Evolutionary conservation across 2,888 invertebrate genomes (phyloP).

Genomic region (Drosophila planitibia): DNA sequence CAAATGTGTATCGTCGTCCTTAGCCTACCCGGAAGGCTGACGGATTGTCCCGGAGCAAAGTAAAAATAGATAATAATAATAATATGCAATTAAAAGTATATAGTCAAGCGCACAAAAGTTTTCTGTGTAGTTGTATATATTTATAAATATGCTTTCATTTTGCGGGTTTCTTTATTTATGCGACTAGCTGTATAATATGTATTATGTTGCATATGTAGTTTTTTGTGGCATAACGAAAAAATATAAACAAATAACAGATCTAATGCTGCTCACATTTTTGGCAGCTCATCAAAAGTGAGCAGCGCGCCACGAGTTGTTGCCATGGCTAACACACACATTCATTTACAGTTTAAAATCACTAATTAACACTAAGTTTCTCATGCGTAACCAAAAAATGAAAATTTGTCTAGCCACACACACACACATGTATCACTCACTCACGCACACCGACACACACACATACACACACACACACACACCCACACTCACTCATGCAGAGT

Average conservation of each 20-base stretch:
- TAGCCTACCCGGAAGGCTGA: neutral
- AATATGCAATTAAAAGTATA: constrained; percentile 1
- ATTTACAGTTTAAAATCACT: constrained; percentile 45
- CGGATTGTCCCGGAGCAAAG: constrained; percentile 16
- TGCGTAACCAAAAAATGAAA: constrained; percentile 35
- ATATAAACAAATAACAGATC: constrained; percentile 2
- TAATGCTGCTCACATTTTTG: constrained; percentile 7
- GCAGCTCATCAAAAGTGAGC: constrained; percentile 46
- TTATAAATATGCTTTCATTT: neutral
- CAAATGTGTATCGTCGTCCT: constrained; percentile 6
- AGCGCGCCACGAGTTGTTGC: constrained; percentile 15
- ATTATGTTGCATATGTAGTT: constrained; percentile 17
- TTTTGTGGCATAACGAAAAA: constrained; percentile 8
- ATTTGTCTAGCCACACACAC: constrained; percentile 52
- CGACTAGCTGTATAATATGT: constrained; percentile 41
- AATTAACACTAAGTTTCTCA: constrained; percentile 56
- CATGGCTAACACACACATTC: constrained; percentile 40
- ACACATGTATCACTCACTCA: constrained; percentile 2
- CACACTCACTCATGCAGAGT: constrained; percentile 20
- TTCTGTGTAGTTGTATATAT: constrained; percentile 2
- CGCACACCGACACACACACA: constrained; percentile 6
- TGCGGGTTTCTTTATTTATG: constrained; percentile 5
- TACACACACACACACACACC: neutral
- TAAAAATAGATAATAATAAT: neutral
- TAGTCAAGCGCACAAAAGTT: constrained; percentile 6